These are phyloP conservation scores for Cladorhizidae sp. DNA, from an alignment of 37 sponge, comb jelly and placozoan genomes.

Conservation along the genomic window DNA sequence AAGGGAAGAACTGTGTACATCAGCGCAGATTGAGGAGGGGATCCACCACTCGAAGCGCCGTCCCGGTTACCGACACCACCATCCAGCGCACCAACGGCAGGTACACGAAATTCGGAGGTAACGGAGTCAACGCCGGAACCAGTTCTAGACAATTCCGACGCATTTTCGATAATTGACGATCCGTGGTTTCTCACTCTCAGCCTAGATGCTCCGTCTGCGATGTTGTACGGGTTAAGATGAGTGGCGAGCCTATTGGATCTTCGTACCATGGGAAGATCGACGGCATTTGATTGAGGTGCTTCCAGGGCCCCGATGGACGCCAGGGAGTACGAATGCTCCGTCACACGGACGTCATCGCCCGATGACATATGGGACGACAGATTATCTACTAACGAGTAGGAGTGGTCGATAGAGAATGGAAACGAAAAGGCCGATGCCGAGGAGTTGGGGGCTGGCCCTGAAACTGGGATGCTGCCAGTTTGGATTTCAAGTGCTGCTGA, in stretches of 20 bases:
- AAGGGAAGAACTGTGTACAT: no score
- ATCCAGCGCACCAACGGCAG: no score
- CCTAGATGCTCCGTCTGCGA: neutral
- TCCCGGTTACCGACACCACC: no score
- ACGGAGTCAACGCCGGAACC: no score
- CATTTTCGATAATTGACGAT: neutral
- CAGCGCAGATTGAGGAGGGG: no score
- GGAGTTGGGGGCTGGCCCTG: neutral
- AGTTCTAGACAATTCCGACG: neutral
- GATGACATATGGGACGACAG: neutral
- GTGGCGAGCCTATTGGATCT: neutral
- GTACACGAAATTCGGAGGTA: no score
- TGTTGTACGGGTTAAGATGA: neutral
- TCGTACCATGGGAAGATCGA: neutral
- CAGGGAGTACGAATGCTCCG: conserved; percentile 8
- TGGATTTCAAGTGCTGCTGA: no score
- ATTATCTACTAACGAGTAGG: neutral
- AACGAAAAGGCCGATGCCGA: neutral
- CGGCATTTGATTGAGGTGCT: neutral
- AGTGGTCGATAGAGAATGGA: neutral
- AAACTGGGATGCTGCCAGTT: neutral
- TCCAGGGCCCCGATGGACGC: conserved; percentile 6
- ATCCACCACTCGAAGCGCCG: no score
- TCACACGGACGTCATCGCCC: neutral
- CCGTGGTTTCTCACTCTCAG: neutral